Evolutionary conservation across 2,113 vertebrate genomes (phyloP).

Genomic region (Ochotona curzoniae): DNA sequence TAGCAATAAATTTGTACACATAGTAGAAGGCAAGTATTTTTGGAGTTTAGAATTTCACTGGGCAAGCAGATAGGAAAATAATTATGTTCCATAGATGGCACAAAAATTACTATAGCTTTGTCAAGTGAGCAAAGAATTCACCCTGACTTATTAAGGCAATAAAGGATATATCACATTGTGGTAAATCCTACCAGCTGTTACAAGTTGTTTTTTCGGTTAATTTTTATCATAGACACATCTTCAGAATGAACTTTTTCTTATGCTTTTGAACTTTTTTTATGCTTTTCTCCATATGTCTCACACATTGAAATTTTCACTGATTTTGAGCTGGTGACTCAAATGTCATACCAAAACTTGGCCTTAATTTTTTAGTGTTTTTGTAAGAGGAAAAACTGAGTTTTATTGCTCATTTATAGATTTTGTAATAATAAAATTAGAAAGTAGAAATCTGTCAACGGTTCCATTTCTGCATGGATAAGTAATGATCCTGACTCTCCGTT

Average conservation of each 20-base stretch:
- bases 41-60: background rate
- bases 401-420: background rate
- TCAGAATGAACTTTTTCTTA: background rate
- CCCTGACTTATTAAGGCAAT: background rate
- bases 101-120: background rate
- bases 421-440: constrained; percentile 2
- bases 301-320: background rate
- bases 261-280: background rate
- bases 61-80: background rate
- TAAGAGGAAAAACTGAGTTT: background rate
- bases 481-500: background rate
- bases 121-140: background rate
- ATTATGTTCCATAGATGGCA: background rate
- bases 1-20: background rate
- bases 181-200: background rate
- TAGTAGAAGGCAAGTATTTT: background rate
- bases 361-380: background rate
- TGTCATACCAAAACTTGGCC: background rate
- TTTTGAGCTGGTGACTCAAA: background rate
- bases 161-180: background rate
- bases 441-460: background rate
- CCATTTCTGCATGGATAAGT: background rate
- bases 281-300: background rate
- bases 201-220: background rate
- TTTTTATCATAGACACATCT: background rate